Percentiles rank a stretch among this genome's conserved stretches.
phyloP scores from a whole-genome alignment of 92 coral and sea anemone genomes.

The Palythoa heliodiscus region DNA sequence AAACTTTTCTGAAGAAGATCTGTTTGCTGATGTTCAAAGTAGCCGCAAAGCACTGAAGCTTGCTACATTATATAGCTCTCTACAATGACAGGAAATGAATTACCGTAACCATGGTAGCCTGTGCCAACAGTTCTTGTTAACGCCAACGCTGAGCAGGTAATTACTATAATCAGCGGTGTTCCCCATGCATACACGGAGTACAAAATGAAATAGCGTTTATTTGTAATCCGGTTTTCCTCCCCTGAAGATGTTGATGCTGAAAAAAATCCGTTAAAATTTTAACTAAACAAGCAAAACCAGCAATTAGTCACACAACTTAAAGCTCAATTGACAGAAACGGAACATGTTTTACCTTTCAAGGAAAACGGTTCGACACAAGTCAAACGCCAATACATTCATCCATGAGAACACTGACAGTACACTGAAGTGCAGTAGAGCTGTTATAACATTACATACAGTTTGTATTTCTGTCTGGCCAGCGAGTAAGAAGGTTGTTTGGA shows the following conservation, averaged over 20 bases:
- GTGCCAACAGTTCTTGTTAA: background rate
- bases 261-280: background rate
- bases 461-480: background rate
- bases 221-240: background rate
- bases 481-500: background rate
- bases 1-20: too few relatives aligned
- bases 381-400: slow-evolving; percentile 10
- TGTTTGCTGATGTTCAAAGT: too few relatives aligned
- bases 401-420: background rate
- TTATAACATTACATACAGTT: background rate
- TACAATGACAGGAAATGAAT: background rate
- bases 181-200: slow-evolving; percentile 13
- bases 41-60: too few relatives aligned
- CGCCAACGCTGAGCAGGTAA: background rate
- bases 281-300: background rate
- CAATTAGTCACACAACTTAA: background rate
- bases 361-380: slow-evolving; percentile 1
- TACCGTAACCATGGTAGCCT: background rate
- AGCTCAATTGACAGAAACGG: background rate
- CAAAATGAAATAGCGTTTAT: background rate
- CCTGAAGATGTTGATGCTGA: background rate
- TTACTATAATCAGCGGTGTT: slow-evolving; percentile 4
- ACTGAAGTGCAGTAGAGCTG: background rate
- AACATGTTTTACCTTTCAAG: background rate
- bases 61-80: background rate